These are phyloP conservation scores for Leucophenga montana DNA, from an alignment of 2,888 invertebrate species.

Conservation along the genomic window DNA sequence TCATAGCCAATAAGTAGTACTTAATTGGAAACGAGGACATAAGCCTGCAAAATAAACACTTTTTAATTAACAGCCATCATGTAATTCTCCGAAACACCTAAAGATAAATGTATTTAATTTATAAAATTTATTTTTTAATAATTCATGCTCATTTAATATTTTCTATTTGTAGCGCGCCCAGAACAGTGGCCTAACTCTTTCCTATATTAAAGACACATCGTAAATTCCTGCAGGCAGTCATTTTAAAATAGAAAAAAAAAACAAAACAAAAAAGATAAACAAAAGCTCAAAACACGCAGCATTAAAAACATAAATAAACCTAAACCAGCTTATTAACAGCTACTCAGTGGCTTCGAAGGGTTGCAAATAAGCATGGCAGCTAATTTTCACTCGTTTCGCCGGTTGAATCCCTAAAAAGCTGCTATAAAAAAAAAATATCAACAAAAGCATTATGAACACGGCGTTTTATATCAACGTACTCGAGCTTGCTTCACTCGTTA, in stretches of 20 bases:
- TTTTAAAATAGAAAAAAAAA: neutral
- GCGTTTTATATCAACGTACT: too few relatives aligned
- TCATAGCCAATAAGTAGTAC: too few relatives aligned
- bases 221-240: neutral
- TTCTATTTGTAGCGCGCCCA: too few relatives aligned
- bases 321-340: conserved; percentile 54
- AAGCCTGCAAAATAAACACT: too few relatives aligned
- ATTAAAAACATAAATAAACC: conserved; percentile 34
- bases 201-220: neutral
- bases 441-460: neutral
- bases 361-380: conserved; percentile 25
- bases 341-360: neutral
- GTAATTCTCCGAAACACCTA: too few relatives aligned
- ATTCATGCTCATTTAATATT: too few relatives aligned
- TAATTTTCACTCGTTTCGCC: conserved; percentile 11
- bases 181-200: neutral
- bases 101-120: too few relatives aligned
- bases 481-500: too few relatives aligned
- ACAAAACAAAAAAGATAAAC: neutral
- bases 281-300: neutral
- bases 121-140: too few relatives aligned
- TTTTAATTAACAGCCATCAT: too few relatives aligned
- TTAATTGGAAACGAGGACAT: too few relatives aligned
- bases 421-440: conserved; percentile 10
- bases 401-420: neutral